These are phyloP conservation scores for Anguilla megastoma DNA, from an alignment of 2,797 vertebrate genomes.

Conservation along the genomic window DNA sequence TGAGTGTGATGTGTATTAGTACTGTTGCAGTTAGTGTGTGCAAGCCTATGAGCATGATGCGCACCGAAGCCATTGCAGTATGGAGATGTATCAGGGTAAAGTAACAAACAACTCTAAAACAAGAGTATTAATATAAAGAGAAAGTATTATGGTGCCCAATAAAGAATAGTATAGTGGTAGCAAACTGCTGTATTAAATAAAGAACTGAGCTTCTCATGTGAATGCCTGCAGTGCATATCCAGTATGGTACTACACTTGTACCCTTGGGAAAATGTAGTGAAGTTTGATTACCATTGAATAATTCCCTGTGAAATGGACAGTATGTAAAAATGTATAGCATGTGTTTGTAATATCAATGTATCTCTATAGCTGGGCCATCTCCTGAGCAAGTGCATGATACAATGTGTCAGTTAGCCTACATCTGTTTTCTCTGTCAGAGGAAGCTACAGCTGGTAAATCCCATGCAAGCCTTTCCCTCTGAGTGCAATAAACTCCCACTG, in stretches of 20 bases:
- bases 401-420: background rate
- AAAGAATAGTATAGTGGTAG: background rate
- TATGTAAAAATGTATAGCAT: background rate
- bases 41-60: too few relatives aligned
- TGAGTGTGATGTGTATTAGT: background rate
- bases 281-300: background rate
- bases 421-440: background rate
- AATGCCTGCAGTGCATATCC: too few relatives aligned
- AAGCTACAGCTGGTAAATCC: constrained; percentile 1
- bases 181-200: background rate
- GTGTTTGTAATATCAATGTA: background rate
- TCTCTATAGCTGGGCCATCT: background rate
- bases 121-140: too few relatives aligned
- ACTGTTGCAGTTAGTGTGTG: too few relatives aligned
- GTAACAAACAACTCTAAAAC: too few relatives aligned
- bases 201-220: too few relatives aligned
- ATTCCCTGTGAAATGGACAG: background rate
- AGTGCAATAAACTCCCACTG: constrained; percentile 37
- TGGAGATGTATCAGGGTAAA: too few relatives aligned
- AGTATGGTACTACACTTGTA: background rate
- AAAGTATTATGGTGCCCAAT: background rate
- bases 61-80: too few relatives aligned
- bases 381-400: background rate
- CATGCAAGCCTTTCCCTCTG: constrained; percentile 33
- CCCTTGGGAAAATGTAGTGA: background rate